Evolutionary conservation across 2,797 vertebrate species (phyloP).

Genomic region (Melopsittacus undulatus): DNA sequence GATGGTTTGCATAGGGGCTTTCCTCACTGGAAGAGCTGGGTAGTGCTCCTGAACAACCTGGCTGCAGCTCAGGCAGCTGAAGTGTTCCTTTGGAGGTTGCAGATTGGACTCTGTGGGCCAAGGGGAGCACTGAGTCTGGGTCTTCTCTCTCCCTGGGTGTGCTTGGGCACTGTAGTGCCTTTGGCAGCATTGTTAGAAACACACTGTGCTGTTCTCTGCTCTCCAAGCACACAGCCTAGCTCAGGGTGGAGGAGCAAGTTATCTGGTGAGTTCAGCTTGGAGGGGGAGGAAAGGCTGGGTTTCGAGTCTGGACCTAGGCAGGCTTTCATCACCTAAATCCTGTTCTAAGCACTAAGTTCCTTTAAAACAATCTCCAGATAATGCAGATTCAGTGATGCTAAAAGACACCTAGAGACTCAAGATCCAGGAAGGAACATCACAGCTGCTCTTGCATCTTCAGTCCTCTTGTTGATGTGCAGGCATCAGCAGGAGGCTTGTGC

Average conservation of each 20-base stretch:
- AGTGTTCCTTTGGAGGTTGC: neutral
- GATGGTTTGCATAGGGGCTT: rapidly evolving
- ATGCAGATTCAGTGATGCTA: neutral
- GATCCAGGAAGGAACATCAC: neutral
- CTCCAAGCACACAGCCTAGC: rapidly evolving
- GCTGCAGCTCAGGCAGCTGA: neutral
- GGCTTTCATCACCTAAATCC: neutral
- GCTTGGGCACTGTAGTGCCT: neutral
- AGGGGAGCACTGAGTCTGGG: neutral
- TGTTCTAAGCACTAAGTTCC: neutral
- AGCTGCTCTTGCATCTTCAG: neutral
- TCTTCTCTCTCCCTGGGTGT: neutral
- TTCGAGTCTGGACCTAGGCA: neutral
- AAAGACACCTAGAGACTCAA: rapidly evolving
- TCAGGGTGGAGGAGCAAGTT: neutral
- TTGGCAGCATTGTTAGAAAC: neutral
- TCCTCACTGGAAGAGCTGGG: neutral
- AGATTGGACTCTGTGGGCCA: rapidly evolving
- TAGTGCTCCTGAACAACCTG: neutral
- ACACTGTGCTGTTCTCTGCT: neutral
- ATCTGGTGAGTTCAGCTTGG: neutral
- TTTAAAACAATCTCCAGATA: neutral
- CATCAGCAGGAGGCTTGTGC: no score
- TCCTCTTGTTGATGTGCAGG: neutral
- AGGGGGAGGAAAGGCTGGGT: neutral